These are phyloP conservation scores for Odontamblyopus rebecca DNA, from an alignment of 2,797 vertebrate species.

Conservation along the genomic window DNA sequence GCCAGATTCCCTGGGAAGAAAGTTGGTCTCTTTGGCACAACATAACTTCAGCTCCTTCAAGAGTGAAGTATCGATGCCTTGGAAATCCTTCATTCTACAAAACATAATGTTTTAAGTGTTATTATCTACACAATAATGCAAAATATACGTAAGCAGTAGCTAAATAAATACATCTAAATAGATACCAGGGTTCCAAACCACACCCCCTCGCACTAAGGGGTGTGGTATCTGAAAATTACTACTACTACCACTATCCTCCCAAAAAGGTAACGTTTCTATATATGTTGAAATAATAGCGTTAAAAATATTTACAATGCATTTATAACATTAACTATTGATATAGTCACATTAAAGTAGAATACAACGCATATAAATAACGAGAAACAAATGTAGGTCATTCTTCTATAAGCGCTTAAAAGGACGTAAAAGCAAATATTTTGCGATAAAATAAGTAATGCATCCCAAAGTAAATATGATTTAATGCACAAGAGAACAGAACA, in stretches of 20 bases:
- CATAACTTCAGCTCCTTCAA: constrained; percentile 88
- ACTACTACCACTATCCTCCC: background rate
- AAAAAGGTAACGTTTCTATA: background rate
- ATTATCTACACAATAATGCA: background rate
- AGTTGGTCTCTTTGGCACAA: constrained; percentile 84
- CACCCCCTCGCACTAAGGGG: constrained; percentile 31
- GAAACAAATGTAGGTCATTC: constrained; percentile 4
- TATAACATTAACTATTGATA: background rate
- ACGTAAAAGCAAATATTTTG: background rate
- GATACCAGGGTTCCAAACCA: constrained; percentile 23
- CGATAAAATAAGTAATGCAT: background rate
- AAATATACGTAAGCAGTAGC: background rate
- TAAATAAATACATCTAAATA: background rate
- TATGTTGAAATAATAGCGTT: background rate
- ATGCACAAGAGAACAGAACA: too few relatives aligned
- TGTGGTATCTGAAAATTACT: constrained; percentile 1
- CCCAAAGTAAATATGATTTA: background rate
- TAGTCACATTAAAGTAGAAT: background rate
- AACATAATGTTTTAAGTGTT: constrained; percentile 25
- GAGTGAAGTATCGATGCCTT: constrained; percentile 69
- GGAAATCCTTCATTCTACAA: constrained; percentile 68
- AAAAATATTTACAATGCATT: background rate
- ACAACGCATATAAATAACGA: background rate
- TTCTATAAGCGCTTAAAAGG: background rate
- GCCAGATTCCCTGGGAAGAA: constrained; percentile 88